Percentiles rank a stretch among this genome's conserved stretches.
Conservation (phyloP, 2,113 vertebrate species). For the Pedetes capensis region DNA sequence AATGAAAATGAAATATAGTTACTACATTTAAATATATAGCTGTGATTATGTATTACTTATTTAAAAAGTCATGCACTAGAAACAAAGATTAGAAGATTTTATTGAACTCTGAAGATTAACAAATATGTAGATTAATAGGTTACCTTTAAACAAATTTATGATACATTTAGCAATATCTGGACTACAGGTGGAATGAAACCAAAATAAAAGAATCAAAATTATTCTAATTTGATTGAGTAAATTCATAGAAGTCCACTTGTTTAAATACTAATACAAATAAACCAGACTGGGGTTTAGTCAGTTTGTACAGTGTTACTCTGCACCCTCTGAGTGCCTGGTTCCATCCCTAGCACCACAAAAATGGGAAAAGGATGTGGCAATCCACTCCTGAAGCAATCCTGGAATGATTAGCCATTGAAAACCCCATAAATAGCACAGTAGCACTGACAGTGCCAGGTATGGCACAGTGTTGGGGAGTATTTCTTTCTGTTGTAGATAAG, state of each 20-base stretch:
- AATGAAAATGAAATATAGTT: slow-evolving; percentile 28
- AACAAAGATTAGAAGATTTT: slow-evolving; percentile 27
- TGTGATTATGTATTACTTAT: neutral
- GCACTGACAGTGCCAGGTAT: no score
- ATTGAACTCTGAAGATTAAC: slow-evolving; percentile 5
- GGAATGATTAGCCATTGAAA: no score
- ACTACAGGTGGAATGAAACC: slow-evolving; percentile 24
- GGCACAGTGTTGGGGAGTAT: no score
- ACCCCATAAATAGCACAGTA: no score
- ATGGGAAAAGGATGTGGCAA: no score
- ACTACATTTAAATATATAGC: neutral
- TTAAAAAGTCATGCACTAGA: neutral
- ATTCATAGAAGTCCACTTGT: neutral
- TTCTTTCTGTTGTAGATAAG: no score
- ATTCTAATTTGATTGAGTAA: slow-evolving; percentile 10
- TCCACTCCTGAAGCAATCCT: no score
- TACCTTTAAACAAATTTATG: neutral
- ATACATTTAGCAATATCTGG: neutral
- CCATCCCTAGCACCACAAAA: no score
- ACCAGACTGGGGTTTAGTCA: no score
- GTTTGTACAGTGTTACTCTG: no score
- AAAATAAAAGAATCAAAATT: slow-evolving; percentile 14
- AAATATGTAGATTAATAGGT: neutral
- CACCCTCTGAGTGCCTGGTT: no score
- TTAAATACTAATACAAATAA: no score